Base-by-base conservation (phyloP, 2,888 invertebrate genomes). In the Mythimna vitellina region DNA sequence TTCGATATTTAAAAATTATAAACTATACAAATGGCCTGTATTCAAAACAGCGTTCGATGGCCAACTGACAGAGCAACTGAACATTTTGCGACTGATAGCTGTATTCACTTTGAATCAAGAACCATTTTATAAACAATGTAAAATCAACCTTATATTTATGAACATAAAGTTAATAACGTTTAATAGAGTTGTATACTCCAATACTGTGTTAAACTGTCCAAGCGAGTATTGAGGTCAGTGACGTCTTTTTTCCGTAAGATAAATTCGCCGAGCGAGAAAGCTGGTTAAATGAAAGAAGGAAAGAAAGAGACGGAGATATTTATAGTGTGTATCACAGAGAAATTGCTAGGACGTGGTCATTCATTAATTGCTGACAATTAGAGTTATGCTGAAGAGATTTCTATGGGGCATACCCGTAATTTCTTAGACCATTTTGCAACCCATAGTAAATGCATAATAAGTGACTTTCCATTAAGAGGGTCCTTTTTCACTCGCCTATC, bases 161-260 rank as follows among this genome's bases (percentile, higher is more conserved):
- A 0, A 0, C 3, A 64, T 87, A 86, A 78, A 86, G 87, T 81
- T 58, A 49, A 65, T 58, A 73, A 46, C 7, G 6, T 6, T 17
- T 17, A 46, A 65, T 49, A 42, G 1, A 29, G 35, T 0, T 10
- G 7, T 29, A 17, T 22, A 51, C 38, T 76, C 54, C 46, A 81
- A 54, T 78, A 75, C 70, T 70, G 54, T 54, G 78, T 73, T 63
- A 77, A 82, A 86, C 85, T 76, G 86, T 83, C 76, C 82, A 73
- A 79, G 83, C 86, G 58, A 77, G 82, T 92, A 95, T 94, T 94
- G 94, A 94, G 96, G 95, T 95, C 96, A 95, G 90, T 93, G 95
- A 94, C 96, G 94, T 93, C 93, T 93, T 94, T 94, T 94, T 95
- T 93, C 86, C 90, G 89, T 86, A 88, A 87, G 90, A 91, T 89